Percentiles rank a stretch among this genome's conserved stretches.
Conservation (phyloP, 2,113 vertebrate species). For the Psilopsiagon aymara region DNA sequence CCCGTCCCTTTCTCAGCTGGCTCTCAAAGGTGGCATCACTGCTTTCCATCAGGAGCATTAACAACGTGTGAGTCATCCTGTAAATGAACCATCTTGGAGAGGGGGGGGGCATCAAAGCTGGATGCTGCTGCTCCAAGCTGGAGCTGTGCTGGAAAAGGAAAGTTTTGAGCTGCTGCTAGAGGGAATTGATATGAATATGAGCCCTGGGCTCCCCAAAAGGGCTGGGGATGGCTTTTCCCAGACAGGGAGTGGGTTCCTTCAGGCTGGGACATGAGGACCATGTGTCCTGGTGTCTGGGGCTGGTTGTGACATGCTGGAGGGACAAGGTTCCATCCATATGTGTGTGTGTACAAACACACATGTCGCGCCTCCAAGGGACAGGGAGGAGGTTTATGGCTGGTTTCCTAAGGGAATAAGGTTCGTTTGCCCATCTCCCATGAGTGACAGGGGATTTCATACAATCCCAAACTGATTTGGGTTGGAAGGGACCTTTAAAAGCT, state of each 20-base stretch:
- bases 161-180: background rate
- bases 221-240: background rate
- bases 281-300: background rate
- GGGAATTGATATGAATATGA: background rate
- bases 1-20: background rate
- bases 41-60: background rate
- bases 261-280: background rate
- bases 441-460: background rate
- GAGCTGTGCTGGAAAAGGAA: background rate
- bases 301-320: background rate
- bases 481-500: background rate
- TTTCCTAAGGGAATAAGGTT: background rate
- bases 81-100: background rate
- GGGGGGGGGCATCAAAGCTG: background rate
- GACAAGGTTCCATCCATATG: background rate
- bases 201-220: background rate
- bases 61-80: conserved; percentile 36
- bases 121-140: background rate
- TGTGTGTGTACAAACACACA: background rate
- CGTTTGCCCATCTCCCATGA: accelerated
- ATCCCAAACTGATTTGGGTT: background rate
- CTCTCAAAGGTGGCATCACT: background rate
- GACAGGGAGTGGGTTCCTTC: background rate
- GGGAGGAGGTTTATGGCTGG: background rate
- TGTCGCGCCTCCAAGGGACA: background rate